A percentile compares a stretch with the other conserved stretches of the same genome.
Conservation (phyloP, 2,888 invertebrate species). For the Epinotia ramella region DNA sequence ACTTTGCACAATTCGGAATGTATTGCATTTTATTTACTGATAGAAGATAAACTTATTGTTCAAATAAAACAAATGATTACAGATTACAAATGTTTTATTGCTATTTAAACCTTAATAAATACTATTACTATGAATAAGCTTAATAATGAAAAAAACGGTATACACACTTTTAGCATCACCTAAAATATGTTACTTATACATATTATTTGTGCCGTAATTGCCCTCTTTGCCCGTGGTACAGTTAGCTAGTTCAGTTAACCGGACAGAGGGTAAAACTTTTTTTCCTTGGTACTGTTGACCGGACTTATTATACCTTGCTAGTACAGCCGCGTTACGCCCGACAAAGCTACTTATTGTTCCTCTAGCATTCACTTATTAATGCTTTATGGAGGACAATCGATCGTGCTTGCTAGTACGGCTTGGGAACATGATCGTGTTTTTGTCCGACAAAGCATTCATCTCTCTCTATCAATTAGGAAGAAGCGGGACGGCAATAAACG, state of each 20-base stretch:
- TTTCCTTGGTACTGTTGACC: no score
- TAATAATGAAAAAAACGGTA: background rate
- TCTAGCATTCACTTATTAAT: no score
- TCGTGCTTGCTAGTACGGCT: background rate
- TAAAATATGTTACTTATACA: background rate
- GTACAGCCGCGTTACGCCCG: no score
- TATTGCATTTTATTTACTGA: background rate
- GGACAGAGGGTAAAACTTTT: no score
- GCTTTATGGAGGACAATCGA: background rate
- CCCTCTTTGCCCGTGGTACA: no score
- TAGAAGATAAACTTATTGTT: slow-evolving; percentile 2
- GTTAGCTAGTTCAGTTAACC: no score
- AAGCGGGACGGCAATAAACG: no score
- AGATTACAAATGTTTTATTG: slow-evolving; percentile 40
- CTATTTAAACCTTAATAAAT: slow-evolving; percentile 15
- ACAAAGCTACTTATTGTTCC: no score
- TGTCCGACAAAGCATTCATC: background rate
- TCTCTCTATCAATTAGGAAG: background rate
- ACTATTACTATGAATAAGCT: slow-evolving; percentile 3
- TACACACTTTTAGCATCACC: background rate
- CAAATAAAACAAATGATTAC: slow-evolving; percentile 36
- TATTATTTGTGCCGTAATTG: no score
- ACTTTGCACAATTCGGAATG: slow-evolving; percentile 6
- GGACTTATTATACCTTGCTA: no score
- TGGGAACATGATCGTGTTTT: background rate